Evolutionary conservation across 2,113 vertebrate species (phyloP).

Genomic region (Nerophis lumbriciformis): DNA sequence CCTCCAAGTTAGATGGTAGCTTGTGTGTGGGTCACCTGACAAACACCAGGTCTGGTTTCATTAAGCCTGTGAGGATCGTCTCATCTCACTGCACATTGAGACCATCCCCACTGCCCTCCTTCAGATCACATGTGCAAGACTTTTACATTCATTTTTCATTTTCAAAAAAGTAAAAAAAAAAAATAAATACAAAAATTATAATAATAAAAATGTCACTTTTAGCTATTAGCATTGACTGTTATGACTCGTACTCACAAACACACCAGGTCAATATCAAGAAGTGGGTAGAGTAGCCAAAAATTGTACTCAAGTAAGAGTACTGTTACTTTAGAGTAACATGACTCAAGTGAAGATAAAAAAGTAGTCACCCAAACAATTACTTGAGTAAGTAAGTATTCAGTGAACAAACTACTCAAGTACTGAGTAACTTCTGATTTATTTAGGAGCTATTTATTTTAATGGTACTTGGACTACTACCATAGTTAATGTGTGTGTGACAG

Average conservation of each 20-base stretch:
- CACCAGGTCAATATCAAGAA: slow-evolving; percentile 8
- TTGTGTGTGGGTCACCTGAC: slow-evolving; percentile 63
- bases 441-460: no score
- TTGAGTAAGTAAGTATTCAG: no score
- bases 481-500: no score
- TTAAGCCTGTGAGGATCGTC: slow-evolving; percentile 31
- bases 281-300: no score
- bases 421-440: no score
- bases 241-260: slow-evolving; percentile 10
- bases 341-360: no score
- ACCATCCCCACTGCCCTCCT: slow-evolving; percentile 23
- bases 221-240: neutral
- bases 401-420: no score
- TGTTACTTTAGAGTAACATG: no score
- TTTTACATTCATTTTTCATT: neutral
- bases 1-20: neutral
- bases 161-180: neutral
- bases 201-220: neutral
- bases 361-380: no score
- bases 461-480: no score
- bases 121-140: slow-evolving; percentile 48
- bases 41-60: slow-evolving; percentile 54
- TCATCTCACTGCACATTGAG: slow-evolving; percentile 43
- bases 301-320: no score
- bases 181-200: no score